Conservation (phyloP, 2,888 invertebrate species). For the Nephrotoma appendiculata region DNA sequence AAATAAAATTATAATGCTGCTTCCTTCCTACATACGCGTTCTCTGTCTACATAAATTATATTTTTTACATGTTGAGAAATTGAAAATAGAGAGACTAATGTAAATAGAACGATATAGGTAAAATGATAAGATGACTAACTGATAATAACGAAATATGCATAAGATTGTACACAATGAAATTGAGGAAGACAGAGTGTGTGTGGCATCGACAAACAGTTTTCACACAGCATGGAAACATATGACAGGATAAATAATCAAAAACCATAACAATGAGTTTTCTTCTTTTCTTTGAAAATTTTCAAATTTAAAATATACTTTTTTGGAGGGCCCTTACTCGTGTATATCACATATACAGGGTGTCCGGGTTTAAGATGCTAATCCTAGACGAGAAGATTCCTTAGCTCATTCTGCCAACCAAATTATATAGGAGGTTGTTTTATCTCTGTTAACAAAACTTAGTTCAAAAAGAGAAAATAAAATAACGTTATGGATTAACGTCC, state of each 20-base stretch:
- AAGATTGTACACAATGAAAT: neutral
- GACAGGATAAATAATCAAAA: neutral
- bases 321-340: neutral
- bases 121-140: neutral
- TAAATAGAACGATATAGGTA: neutral
- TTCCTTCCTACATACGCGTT: neutral
- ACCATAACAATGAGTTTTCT: neutral
- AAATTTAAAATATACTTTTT: neutral
- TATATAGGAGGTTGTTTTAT: too few species aligned
- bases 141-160: neutral
- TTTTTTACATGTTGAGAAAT: neutral
- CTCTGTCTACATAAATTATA: neutral
- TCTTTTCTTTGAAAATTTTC: neutral
- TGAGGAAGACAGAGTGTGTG: neutral
- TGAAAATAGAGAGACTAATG: neutral
- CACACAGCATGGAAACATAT: neutral
- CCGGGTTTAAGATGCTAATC: too few species aligned
- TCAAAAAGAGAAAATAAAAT: too few species aligned
- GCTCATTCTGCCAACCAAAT: too few species aligned
- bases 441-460: too few species aligned
- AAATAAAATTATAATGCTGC: neutral
- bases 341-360: neutral
- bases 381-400: too few species aligned
- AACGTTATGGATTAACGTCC: too few species aligned
- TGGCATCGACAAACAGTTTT: neutral